These are phyloP conservation scores for Ammodytes dubius DNA, from an alignment of 2,113 vertebrate species.

Conservation along the genomic window DNA sequence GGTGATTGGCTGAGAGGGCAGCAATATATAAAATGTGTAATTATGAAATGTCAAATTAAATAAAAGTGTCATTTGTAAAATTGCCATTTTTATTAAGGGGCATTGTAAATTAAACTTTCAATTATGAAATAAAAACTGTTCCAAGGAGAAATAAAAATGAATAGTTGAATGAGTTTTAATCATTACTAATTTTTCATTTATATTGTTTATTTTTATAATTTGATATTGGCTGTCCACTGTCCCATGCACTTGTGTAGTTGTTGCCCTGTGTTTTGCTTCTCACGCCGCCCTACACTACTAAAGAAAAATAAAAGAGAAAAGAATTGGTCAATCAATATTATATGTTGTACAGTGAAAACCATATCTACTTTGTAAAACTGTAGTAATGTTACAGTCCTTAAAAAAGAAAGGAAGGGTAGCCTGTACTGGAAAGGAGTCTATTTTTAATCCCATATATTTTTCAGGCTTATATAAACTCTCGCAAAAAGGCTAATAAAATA, in stretches of 20 bases:
- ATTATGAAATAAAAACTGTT: background rate
- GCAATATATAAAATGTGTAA: background rate
- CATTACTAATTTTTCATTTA: no score
- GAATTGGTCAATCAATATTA: no score
- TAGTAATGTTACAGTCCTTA: background rate
- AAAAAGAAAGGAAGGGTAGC: background rate
- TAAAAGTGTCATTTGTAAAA: background rate
- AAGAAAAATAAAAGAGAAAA: no score
- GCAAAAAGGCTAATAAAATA: constrained; percentile 57
- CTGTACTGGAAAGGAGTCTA: background rate
- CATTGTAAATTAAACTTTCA: background rate
- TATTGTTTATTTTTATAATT: no score
- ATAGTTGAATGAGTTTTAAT: no score
- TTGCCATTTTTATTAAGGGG: no score
- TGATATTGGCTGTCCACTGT: no score
- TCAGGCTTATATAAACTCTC: constrained; percentile 19
- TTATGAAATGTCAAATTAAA: background rate
- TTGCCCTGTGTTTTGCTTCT: no score
- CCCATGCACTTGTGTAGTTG: no score
- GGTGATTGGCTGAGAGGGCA: background rate
- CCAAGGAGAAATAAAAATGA: background rate
- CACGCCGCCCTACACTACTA: no score
- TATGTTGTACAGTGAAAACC: background rate
- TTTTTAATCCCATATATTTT: constrained; percentile 1
- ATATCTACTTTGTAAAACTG: background rate